A percentile compares a stretch with the other conserved stretches of the same genome.
Evolutionary conservation across 2,797 vertebrate species (phyloP).

Genomic region (Alcedo quadribrachys): DNA sequence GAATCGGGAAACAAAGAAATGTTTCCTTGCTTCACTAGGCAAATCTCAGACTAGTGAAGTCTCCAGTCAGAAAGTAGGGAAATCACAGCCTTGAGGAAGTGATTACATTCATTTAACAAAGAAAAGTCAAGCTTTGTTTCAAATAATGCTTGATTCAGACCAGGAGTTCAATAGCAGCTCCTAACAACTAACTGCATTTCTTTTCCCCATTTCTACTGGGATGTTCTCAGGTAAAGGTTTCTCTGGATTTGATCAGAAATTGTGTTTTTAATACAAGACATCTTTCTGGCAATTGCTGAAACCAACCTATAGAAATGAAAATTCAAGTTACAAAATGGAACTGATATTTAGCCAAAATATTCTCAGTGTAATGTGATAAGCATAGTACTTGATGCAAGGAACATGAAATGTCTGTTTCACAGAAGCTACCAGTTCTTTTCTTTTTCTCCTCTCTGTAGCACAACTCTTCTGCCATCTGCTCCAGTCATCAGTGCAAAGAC

Average conservation of each 20-base stretch:
- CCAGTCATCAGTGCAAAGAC: background rate
- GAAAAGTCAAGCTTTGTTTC: background rate
- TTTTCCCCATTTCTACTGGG: background rate
- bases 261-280: background rate
- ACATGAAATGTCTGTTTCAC: background rate
- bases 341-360: background rate
- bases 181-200: background rate
- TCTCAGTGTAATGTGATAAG: background rate
- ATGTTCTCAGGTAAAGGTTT: background rate
- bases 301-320: background rate
- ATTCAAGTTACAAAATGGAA: background rate
- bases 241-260: background rate
- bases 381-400: constrained; percentile 4
- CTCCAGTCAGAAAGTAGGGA: background rate
- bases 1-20: background rate
- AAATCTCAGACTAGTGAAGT: background rate
- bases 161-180: background rate
- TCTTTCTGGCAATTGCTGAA: background rate
- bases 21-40: background rate
- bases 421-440: constrained; percentile 2
- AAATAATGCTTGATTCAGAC: background rate
- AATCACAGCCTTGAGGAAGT: background rate
- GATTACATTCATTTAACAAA: background rate
- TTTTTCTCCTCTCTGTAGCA: background rate
- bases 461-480: constrained; percentile 28